Conservation (phyloP, 2,888 invertebrate genomes). For the Protonemura montana region DNA sequence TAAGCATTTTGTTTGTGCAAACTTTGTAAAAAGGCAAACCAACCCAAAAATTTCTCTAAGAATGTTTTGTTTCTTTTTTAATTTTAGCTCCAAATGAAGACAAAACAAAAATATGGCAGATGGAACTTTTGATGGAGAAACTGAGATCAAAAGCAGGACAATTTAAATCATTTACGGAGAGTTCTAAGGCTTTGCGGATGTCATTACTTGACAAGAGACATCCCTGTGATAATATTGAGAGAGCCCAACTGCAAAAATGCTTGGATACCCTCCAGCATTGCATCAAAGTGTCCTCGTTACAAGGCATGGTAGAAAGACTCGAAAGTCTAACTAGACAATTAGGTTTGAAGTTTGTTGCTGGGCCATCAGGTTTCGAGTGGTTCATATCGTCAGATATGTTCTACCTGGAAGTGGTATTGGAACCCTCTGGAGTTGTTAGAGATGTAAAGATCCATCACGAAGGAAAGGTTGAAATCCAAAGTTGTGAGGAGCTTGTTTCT, state of each 20-base stretch:
- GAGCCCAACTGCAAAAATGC: constrained; percentile 86
- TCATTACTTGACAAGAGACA: constrained; percentile 89
- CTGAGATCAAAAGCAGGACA: constrained; percentile 83
- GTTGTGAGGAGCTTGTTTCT: constrained; percentile 86
- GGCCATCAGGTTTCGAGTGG: constrained; percentile 79
- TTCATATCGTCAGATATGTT: constrained; percentile 98
- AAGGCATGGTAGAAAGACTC: constrained; percentile 89
- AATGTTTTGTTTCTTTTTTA: background rate
- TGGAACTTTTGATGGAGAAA: constrained; percentile 91
- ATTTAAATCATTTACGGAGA: constrained; percentile 83
- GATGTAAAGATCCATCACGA: constrained; percentile 94
- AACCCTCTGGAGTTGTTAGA: constrained; percentile 81
- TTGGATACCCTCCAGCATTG: constrained; percentile 92
- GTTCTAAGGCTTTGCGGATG: constrained; percentile 87
- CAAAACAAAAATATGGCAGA: constrained; percentile 77
- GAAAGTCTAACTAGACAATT: constrained; percentile 91
- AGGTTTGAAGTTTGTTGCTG: constrained; percentile 88
- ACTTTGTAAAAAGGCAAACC: background rate
- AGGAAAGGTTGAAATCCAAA: constrained; percentile 78
- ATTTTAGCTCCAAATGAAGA: constrained; percentile 56
- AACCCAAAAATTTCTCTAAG: background rate
- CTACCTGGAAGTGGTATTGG: constrained; percentile 89
- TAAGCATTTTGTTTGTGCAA: too few relatives aligned
- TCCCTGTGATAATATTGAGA: constrained; percentile 84
- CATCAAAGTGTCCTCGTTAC: constrained; percentile 89